Base-by-base conservation (phyloP, 2,888 invertebrate genomes). In the Rugalucina vietnamica region DNA sequence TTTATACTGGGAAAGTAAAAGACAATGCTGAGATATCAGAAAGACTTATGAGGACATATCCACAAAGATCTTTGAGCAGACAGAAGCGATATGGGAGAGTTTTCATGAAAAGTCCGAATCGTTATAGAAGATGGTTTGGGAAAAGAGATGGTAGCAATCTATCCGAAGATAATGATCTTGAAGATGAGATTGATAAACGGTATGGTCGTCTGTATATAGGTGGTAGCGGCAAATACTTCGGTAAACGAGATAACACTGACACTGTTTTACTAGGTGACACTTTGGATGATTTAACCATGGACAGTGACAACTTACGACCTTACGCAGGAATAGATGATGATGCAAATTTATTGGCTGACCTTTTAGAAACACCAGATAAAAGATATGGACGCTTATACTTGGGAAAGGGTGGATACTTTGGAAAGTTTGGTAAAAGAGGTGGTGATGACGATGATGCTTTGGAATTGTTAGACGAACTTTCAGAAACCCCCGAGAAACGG, bases 201-300 rank as follows among this genome's bases (percentile, higher is more conserved):
- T 72, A 72, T 18, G 72, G 72, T 37, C 72, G 72, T 4, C 21
- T 72, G 12, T 72, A 43, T 34, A n/a, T 72, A 5, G 72, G 72
- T 32, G 72, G 72, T 32, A 37, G 12, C 18, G 72, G 72, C 29
- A 29, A 34, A 32, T 65, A 10, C 21, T 60, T 60, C 14, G 60
- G 60, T 8, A 60, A 60, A 27, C 24, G 60, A 60, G 60, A 60
- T 14, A 14, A 10, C n/a, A n/a, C n/a, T n/a, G n/a, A n/a, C n/a
- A n/a, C n/a, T n/a, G n/a, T n/a, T n/a, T n/a, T n/a, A n/a, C n/a
- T n/a, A n/a, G n/a, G n/a, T n/a, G n/a, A n/a, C n/a, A n/a, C n/a
- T n/a, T n/a, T n/a, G n/a, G n/a, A n/a, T n/a, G n/a, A n/a, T n/a
- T n/a, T n/a, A n/a, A n/a, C n/a, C n/a, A n/a, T n/a, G n/a, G n/a